A percentile compares a stretch with the other conserved stretches of the same genome.
These are phyloP conservation scores for Megaleporinus macrocephalus DNA, from an alignment of 2,113 vertebrate genomes.

Conservation along the genomic window DNA sequence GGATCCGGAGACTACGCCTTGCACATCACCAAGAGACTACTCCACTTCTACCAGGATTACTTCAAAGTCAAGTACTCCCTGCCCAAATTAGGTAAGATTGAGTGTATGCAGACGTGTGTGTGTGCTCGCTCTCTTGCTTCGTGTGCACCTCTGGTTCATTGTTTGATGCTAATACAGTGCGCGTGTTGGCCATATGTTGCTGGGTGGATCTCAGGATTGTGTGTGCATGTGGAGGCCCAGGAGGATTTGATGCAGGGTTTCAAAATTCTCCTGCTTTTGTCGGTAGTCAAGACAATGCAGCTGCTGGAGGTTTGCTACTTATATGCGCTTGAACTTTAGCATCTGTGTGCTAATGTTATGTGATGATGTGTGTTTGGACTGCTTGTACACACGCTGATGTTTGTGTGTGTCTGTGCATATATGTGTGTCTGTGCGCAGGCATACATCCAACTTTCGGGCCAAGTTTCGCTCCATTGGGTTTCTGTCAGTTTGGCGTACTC, in stretches of 20 bases:
- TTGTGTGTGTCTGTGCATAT: constrained; percentile 6
- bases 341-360: background rate
- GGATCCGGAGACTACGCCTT: constrained; percentile 96
- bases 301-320: background rate
- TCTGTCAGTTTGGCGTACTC: constrained; percentile 42
- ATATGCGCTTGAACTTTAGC: background rate
- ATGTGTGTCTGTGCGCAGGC: constrained; percentile 17
- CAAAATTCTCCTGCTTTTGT: background rate
- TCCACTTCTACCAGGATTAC: constrained; percentile 98
- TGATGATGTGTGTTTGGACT: background rate
- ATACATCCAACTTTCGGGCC: constrained; percentile 22
- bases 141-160: background rate
- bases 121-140: background rate
- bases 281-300: background rate
- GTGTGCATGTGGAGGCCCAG: background rate
- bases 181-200: constrained; percentile 14
- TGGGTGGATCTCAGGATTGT: background rate
- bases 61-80: constrained; percentile 97
- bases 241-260: background rate
- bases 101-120: background rate
- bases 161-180: background rate
- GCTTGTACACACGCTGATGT: background rate
- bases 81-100: constrained; percentile 94
- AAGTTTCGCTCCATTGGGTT: constrained; percentile 39
- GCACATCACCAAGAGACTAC: constrained; percentile 94